Evolutionary conservation across 2,113 vertebrate genomes (phyloP).

Genomic region (Neodon shergylaensis): DNA sequence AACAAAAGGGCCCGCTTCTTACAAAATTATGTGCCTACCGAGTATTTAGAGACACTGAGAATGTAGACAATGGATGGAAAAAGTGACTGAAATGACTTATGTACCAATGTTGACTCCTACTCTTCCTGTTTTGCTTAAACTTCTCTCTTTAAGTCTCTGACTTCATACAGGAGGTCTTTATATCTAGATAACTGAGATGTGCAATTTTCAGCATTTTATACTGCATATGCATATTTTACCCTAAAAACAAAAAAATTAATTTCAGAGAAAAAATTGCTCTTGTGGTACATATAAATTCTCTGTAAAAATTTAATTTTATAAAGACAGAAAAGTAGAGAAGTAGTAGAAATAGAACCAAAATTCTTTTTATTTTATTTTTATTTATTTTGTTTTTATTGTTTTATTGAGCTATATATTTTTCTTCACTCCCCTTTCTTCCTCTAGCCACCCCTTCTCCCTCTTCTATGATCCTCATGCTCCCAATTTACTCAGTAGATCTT

Average conservation of each 20-base stretch:
- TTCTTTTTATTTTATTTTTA: too few relatives aligned
- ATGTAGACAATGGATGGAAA: not conserved
- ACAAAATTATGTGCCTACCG: not conserved
- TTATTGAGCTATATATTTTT: too few relatives aligned
- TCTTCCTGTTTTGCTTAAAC: not conserved
- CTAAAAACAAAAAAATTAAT: not conserved
- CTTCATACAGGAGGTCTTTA: not conserved
- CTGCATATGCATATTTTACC: not conserved
- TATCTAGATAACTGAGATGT: not conserved
- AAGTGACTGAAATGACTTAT: not conserved
- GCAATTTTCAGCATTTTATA: not conserved
- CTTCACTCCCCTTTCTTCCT: too few relatives aligned
- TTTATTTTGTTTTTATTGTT: too few relatives aligned
- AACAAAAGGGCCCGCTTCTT: too few relatives aligned
- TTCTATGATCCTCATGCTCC: too few relatives aligned
- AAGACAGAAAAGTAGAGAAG: accelerated
- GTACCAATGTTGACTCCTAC: not conserved
- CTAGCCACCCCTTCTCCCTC: too few relatives aligned
- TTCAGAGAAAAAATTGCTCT: not conserved
- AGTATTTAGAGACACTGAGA: not conserved
- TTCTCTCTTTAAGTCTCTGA: not conserved
- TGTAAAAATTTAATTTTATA: not conserved
- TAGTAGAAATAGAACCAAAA: not conserved
- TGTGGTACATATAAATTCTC: not conserved
- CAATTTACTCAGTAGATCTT: too few relatives aligned